Conservation (phyloP, 2,888 invertebrate species). For the Melangyna quadrimaculata region DNA sequence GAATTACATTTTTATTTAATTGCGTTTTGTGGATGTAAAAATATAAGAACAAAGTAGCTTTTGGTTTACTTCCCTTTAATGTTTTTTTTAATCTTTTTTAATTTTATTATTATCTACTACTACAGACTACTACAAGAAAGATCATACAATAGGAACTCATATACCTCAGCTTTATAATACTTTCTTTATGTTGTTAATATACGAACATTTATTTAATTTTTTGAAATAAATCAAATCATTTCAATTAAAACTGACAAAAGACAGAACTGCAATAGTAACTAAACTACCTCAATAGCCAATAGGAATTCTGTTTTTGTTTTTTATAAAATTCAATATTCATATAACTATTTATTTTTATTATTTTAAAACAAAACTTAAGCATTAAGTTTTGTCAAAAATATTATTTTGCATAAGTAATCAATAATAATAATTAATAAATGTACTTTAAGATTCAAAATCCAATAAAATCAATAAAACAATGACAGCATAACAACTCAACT, state of each 20-base stretch:
- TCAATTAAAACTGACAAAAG: constrained; percentile 74
- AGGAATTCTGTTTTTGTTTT: constrained; percentile 72
- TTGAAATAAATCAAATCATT: constrained; percentile 56
- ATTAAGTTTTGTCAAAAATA: constrained; percentile 4
- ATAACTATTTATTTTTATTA: constrained; percentile 3
- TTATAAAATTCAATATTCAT: constrained; percentile 21
- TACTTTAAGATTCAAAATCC: constrained; percentile 1
- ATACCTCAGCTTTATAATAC: constrained; percentile 77
- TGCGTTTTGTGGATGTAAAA: constrained; percentile 57
- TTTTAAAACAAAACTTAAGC: neutral
- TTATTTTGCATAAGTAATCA: constrained; percentile 24
- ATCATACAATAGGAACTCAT: constrained; percentile 78
- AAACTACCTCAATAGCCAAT: constrained; percentile 80
- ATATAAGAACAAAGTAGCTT: constrained; percentile 28
- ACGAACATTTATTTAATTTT: constrained; percentile 46
- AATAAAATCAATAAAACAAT: constrained; percentile 24
- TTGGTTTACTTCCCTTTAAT: constrained; percentile 57
- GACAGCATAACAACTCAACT: constrained; percentile 27
- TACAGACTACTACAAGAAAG: constrained; percentile 44
- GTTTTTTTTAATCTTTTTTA: constrained; percentile 42
- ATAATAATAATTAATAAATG: neutral
- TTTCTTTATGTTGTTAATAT: constrained; percentile 60
- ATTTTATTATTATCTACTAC: constrained; percentile 23
- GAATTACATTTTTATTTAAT: constrained; percentile 81
- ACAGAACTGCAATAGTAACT: constrained; percentile 81